A percentile compares a stretch with the other conserved stretches of the same genome.
Evolutionary conservation across 1,140 invertebrate genomes (phyloP).

Genomic region (Babylonia areolata): DNA sequence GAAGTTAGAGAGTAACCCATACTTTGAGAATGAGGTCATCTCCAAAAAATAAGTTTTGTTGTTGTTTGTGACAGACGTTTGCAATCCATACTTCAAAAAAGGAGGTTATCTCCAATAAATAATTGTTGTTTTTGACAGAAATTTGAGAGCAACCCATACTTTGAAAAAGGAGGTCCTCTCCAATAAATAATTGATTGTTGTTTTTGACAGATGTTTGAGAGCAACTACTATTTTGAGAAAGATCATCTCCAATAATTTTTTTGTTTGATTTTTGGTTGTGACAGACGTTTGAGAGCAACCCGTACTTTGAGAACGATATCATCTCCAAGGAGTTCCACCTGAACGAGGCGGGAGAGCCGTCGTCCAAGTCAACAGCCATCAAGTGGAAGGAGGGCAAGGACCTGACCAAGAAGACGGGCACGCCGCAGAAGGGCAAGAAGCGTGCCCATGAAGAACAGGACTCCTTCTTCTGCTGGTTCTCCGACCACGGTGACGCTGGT

Average conservation of each 20-base stretch:
- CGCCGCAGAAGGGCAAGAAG: slow-evolving; percentile 68
- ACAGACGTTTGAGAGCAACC: slow-evolving; percentile 83
- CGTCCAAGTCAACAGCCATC: slow-evolving; percentile 75
- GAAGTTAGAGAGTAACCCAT: no score
- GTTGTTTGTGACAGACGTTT: no score
- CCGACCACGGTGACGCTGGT: slow-evolving; percentile 73
- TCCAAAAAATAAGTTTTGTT: no score
- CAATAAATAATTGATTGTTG: no score
- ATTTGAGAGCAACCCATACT: no score
- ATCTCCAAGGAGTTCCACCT: slow-evolving; percentile 88
- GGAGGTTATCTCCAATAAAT: no score
- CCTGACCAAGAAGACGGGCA: slow-evolving; percentile 69
- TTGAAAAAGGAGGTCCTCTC: no score
- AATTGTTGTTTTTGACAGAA: no score
- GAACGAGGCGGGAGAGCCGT: slow-evolving; percentile 75
- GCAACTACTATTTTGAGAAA: slow-evolving; percentile 91
- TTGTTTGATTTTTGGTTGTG: no score
- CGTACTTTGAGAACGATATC: slow-evolving; percentile 89
- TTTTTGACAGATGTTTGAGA: slow-evolving; percentile 80
- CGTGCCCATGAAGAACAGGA: slow-evolving; percentile 71
- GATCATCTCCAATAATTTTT: no score
- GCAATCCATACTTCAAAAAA: no score
- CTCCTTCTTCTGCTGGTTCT: slow-evolving; percentile 76
- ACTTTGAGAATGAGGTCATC: no score
- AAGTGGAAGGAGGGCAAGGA: slow-evolving; percentile 76